phyloP scores from a whole-genome alignment of 2,797 vertebrate species.

The Iguana delicatissima region DNA sequence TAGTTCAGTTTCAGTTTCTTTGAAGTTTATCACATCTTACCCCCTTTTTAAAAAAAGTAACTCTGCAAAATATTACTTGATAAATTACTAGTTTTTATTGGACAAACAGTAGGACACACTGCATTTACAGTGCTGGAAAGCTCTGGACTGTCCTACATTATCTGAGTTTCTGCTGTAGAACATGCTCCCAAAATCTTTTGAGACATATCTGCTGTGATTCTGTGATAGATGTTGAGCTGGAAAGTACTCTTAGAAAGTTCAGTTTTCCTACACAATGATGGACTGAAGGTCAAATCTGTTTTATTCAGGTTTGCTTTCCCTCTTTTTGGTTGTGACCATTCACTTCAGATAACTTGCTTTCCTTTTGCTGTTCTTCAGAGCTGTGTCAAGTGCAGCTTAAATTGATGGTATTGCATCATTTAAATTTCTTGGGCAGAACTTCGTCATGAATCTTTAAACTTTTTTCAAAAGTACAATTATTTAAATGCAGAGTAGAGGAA shows the following conservation, averaged over 20 bases:
- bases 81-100: background rate
- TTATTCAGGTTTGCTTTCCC: background rate
- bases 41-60: background rate
- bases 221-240: background rate
- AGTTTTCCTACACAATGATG: background rate
- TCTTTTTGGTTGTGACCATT: background rate
- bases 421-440: background rate
- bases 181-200: background rate
- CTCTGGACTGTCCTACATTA: background rate
- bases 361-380: background rate
- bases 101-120: background rate
- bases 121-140: background rate
- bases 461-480: background rate
- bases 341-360: slow-evolving; percentile 26
- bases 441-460: background rate
- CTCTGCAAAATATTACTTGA: background rate
- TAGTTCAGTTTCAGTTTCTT: background rate
- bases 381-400: background rate
- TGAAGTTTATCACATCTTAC: background rate
- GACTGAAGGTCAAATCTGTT: background rate
- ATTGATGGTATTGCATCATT: background rate
- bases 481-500: background rate
- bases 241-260: background rate
- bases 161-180: background rate
- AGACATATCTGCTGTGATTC: no score